Evolutionary conservation across 64 coral and sea anemone species (phyloP), one percentile per base, ranked within the genome.

Genomic region (Pocillopora verrucosa): DNA sequence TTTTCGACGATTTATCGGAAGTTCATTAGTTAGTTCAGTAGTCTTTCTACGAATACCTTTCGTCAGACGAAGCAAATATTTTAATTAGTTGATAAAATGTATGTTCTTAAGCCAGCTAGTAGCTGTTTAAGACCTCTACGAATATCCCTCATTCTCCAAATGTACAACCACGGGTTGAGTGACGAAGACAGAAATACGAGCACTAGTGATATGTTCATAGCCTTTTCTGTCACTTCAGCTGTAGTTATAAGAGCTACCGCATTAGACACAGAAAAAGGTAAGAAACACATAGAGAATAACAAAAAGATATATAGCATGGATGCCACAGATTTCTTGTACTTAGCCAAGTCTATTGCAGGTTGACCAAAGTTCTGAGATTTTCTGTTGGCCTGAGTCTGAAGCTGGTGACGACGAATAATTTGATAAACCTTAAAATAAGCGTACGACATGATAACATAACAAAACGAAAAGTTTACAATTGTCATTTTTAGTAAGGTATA

Each of bases 91-190:
- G 41, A 51, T 1, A 51, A 51, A 0, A 51, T 51, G 0, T 7
- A 51, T 3, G 41, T 0, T 51, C 41, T 51, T 51, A 51, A 51
- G 41, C 41, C 7, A 51, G 41, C 41, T 51, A 51, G 1, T 4
- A 78, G 13, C 16, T 78, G 36, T 58, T 78, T 78, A 24, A 41
- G 20, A 20, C 25, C 76, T 4, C 22, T 9, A 12, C 76, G 76
- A 13, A 78, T 59, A 7, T 78, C 56, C 25, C 45, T 78, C 45
- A 78, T 10, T 58, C 76, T 78, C 76, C 76, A 78, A 11, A 78
- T 24, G 76, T 59, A 78, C 9, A 78, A 56, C 20, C 57, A 58
- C 0, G 76, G 74, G 19, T 76, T 76, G 13, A 45, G 36, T 19
- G 74, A 45, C 14, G 74, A 76, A 16, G 36, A 5, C 45, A 78